A percentile compares a stretch with the other conserved stretches of the same genome.
Conservation (phyloP, 2,797 vertebrate genomes). For the Mormyrus hasselquistii region DNA sequence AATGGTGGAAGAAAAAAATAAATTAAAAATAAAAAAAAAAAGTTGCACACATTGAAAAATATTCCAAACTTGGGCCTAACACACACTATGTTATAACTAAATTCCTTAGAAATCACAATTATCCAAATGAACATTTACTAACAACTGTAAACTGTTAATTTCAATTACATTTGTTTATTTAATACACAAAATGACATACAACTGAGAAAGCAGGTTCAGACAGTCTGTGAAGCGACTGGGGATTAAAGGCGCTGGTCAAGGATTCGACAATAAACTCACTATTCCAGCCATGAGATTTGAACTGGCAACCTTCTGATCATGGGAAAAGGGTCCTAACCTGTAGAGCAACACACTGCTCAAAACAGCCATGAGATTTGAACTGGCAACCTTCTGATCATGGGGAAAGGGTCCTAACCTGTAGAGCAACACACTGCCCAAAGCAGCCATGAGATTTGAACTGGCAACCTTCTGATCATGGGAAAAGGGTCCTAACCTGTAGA, state of each 20-base stretch:
- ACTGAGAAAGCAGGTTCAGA: background rate
- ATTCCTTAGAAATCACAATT: background rate
- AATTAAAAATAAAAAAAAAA: background rate
- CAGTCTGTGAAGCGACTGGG: background rate
- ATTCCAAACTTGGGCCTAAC: background rate
- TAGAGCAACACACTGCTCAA: background rate
- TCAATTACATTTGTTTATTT: background rate
- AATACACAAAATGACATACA: background rate
- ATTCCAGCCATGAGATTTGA: background rate
- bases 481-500: background rate
- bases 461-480: background rate
- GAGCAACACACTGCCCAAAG: background rate
- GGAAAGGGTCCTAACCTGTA: too few relatives aligned
- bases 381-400: too few relatives aligned
- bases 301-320: too few relatives aligned
- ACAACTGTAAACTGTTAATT: background rate
- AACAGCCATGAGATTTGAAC: background rate
- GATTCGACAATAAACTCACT: background rate
- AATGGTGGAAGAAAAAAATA: constrained; percentile 4
- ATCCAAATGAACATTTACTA: background rate
- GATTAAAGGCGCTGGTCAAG: background rate
- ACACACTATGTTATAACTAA: background rate
- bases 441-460: background rate
- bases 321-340: too few relatives aligned
- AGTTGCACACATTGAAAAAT: background rate